Conservation (phyloP, 2,888 invertebrate species). For the Leptarthrus brevirostris region DNA sequence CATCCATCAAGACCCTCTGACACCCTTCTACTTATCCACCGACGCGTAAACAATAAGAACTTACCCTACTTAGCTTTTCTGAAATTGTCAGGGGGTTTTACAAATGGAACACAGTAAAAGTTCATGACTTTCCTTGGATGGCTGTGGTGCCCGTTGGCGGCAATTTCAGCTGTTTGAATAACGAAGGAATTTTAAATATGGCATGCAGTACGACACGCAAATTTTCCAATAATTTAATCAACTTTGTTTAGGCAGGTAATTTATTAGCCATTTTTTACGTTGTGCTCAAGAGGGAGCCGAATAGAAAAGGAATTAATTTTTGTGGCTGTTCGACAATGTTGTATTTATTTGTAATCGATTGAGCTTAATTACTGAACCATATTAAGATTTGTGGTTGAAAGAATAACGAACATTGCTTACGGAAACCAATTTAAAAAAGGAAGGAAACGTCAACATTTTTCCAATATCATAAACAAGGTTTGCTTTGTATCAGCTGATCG, state of each 20-base stretch:
- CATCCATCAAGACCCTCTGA: no score
- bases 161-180: slow-evolving; percentile 16
- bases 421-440: no score
- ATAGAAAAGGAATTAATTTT: background rate
- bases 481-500: no score
- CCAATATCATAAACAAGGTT: no score
- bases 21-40: no score
- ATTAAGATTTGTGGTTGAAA: no score
- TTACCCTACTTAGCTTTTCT: slow-evolving; percentile 20
- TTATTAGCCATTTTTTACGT: slow-evolving; percentile 32
- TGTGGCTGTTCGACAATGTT: no score
- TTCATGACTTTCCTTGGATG: slow-evolving; percentile 17
- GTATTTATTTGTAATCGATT: no score
- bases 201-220: slow-evolving; percentile 17
- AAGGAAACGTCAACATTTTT: no score
- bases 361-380: no score
- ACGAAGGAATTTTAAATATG: slow-evolving; percentile 26
- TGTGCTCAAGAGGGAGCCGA: background rate
- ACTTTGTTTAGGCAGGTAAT: slow-evolving; percentile 20
- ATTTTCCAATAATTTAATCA: slow-evolving; percentile 32
- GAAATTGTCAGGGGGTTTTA: slow-evolving; percentile 3
- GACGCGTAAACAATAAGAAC: slow-evolving; percentile 27
- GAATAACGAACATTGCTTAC: no score
- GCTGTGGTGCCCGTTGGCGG: background rate
- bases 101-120: slow-evolving; percentile 8